Evolutionary conservation across 35 echinoderm and acorn worm genomes (phyloP), one percentile per base, ranked within the genome.

Genomic region (Apostichopus parvimensis): DNA sequence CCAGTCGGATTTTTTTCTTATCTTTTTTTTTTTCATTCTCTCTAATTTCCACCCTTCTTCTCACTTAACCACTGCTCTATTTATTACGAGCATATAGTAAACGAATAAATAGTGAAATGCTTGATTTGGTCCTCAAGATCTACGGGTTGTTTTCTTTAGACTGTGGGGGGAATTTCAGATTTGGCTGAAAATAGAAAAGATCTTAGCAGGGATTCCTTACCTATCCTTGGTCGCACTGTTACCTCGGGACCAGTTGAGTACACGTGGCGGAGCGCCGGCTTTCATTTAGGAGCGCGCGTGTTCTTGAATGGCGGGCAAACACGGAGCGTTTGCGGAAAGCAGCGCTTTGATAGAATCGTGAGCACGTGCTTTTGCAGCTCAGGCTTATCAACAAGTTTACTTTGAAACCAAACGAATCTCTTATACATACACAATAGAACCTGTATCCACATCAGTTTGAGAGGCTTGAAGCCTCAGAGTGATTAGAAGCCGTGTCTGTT

Each of bases 381-480:
- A 24, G 34, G 81, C 81, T 84, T 58, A 84, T 84, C 81, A 84
- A 84, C 81, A 84, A 84, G 81, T 84, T 84, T 84, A 84, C 81
- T 84, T 61, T 84, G 55, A 58, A 84, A 21, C 81, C 81, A 60
- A 58, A 58, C 53, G 81, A 84, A 84, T 55, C 57, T 23, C 54
- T 22, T 59, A 45, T 45, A 58, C 81, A 58, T 84, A 58, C 57
- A 55, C 81, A 84, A 60, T 84, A 84, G 55, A 82, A 21, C 71
- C 55, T 84, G 81, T 84, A 84, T 84, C 81, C 9, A 58, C 54
- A 84, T 66, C 70, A 21, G 12, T 15, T 14, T 22, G 71, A 22
- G 15, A 45, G 15, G 15, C 4, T 75, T 75, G 17, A 18, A 75
- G 21, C 71, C n/a, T 68, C 1, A 8, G 18, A 75, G 71, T 75